phyloP scores from a whole-genome alignment of 2,888 invertebrate genomes.

The Apotomis betuletana region DNA sequence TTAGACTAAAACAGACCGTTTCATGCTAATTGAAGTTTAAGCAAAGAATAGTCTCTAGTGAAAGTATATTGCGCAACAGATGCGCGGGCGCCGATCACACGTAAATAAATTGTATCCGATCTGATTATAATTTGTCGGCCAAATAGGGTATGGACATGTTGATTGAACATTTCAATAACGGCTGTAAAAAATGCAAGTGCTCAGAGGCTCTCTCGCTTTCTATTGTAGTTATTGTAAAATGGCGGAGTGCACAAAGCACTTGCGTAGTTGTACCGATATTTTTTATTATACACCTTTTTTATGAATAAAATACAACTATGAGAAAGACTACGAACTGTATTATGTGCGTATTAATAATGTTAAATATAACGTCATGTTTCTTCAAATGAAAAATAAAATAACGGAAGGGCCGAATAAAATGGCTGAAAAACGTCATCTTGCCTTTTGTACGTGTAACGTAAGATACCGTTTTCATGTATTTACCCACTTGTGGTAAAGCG shows the following conservation, averaged over 20 bases:
- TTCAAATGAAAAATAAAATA: no score
- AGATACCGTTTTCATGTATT: not conserved
- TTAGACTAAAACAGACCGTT: constrained; percentile 54
- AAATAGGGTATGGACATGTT: constrained; percentile 25
- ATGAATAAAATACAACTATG: no score
- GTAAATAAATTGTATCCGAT: constrained; percentile 44
- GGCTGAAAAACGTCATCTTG: no score
- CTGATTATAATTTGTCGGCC: constrained; percentile 30
- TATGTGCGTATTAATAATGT: no score
- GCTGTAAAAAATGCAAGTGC: constrained; percentile 24
- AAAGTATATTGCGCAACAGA: constrained; percentile 70
- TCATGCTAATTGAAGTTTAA: constrained; percentile 74
- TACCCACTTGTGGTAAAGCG: not conserved
- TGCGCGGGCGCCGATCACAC: constrained; percentile 56
- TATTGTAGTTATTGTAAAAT: constrained; percentile 2
- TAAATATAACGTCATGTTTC: no score
- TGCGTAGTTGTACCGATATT: not conserved
- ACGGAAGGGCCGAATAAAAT: no score
- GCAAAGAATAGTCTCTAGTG: constrained; percentile 62
- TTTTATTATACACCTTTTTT: no score
- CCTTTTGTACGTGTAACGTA: no score
- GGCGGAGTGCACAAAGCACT: not conserved
- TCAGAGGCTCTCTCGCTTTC: constrained; percentile 17
- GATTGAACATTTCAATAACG: constrained; percentile 17
- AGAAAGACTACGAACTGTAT: no score